Base-by-base conservation (phyloP, 2,113 vertebrate species). In the Cryptoleucopteryx plumbea region DNA sequence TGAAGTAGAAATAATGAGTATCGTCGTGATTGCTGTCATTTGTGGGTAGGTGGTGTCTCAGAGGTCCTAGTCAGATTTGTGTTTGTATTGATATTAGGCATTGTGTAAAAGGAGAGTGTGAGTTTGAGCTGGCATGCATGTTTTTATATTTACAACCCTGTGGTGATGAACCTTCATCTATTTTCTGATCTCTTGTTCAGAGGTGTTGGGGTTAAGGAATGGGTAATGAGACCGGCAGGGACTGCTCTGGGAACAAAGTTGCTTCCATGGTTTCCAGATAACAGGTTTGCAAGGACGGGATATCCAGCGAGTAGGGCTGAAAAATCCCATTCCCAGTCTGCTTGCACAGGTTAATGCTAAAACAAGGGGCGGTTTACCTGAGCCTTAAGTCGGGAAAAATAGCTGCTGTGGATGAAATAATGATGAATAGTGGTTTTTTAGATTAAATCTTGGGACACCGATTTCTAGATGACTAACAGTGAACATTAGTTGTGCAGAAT, bases 401-500 rank as follows among this genome's bases (percentile, higher is more conserved):
- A 58, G n/a, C 58, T 86, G 29, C 45, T 67, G n/a, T 56, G 36
- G 31, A 40, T 90, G 58, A 92, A 79, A 58, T 61, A 90, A 16
- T 13, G 55, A n/a, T 42, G 45, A 78, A 36, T 73, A 61, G 73
- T 56, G 8, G 1, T 19, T 36, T 36, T 71, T 67, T 55, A 56
- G 31, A 59, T 90, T 31, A 52, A 72, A 48, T 87, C 73, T 82
- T 5, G 8, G n/a, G 68, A 66, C 29, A 6, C 13, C 1, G 17
- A 16, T 87, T 75, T 80, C 82, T 72, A 45, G 82, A 22, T 36
- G n/a, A 82, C 45, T 65, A 21, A 36, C 42, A 62, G 31, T 61
- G 75, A 29, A n/a, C 0, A 0, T 56, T 50, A 20, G 21, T 29
- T 58, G 32, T n/a, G 52, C 34, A 58, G 53, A 61, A 45, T n/a